A percentile compares a stretch with the other conserved stretches of the same genome.
These are phyloP conservation scores for Acropternis orthonyx DNA, from an alignment of 2,797 vertebrate species.

Conservation along the genomic window DNA sequence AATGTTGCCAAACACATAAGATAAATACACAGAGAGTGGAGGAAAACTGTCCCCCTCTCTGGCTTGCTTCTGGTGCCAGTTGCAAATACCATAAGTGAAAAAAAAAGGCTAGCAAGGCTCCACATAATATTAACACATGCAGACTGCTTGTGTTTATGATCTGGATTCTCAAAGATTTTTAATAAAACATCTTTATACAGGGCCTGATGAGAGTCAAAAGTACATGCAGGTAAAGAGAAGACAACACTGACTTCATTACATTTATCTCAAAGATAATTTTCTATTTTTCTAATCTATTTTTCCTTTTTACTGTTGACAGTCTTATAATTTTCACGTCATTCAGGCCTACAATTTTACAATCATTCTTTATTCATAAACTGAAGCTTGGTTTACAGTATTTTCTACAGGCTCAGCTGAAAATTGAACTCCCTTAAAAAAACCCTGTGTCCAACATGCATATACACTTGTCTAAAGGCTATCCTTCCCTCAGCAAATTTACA, in stretches of 20 bases:
- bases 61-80: neutral
- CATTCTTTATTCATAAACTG: neutral
- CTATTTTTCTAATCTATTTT: neutral
- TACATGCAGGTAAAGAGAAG: neutral
- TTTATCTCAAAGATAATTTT: neutral
- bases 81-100: neutral
- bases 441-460: neutral
- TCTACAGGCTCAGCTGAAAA: neutral
- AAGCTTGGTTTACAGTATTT: neutral
- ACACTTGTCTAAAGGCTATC: neutral
- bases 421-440: neutral
- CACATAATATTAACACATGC: neutral
- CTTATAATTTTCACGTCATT: neutral
- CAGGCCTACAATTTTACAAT: conserved; percentile 1
- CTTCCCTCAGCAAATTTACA: neutral
- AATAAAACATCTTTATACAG: neutral
- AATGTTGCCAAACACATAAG: conserved; percentile 37
- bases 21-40: conserved; percentile 10
- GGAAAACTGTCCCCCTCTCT: neutral
- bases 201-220: neutral
- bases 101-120: neutral
- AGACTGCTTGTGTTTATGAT: neutral
- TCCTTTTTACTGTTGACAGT: neutral
- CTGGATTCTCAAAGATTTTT: neutral
- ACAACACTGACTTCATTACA: neutral